These are phyloP conservation scores for Nerophis ophidion DNA, from an alignment of 2,113 vertebrate species.

Conservation along the genomic window DNA sequence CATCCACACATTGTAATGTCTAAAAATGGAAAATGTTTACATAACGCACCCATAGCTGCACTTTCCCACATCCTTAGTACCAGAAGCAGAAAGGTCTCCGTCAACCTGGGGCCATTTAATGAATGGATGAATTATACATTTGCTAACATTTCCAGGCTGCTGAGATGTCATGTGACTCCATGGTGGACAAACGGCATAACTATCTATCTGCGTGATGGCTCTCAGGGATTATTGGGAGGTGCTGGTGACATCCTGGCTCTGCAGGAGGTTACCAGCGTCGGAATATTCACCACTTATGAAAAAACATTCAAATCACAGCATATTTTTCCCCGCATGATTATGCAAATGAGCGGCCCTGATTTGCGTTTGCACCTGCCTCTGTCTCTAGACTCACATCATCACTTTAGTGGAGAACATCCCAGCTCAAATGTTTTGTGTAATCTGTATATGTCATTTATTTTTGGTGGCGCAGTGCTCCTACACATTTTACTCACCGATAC, in stretches of 20 bases:
- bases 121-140: conserved; percentile 58
- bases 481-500: no score
- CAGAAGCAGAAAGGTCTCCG: conserved; percentile 58
- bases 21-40: no score
- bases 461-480: no score
- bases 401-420: no score
- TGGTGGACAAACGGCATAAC: conserved; percentile 35
- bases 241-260: not conserved
- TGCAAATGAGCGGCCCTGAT: conserved; percentile 26
- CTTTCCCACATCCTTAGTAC: not conserved
- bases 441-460: no score
- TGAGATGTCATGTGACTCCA: conserved; percentile 26
- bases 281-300: conserved; percentile 40
- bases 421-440: no score
- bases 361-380: conserved; percentile 25
- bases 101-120: conserved; percentile 52
- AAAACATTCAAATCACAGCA: conserved; percentile 26
- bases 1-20: no score
- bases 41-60: no score
- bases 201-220: not conserved
- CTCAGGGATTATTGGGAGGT: no score
- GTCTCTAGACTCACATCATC: conserved; percentile 9
- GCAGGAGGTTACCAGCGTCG: conserved; percentile 17
- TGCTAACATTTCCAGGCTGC: conserved; percentile 51
- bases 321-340: conserved; percentile 39